Conservation (phyloP, 2,888 invertebrate species). For the Cephus rjabovi region DNA sequence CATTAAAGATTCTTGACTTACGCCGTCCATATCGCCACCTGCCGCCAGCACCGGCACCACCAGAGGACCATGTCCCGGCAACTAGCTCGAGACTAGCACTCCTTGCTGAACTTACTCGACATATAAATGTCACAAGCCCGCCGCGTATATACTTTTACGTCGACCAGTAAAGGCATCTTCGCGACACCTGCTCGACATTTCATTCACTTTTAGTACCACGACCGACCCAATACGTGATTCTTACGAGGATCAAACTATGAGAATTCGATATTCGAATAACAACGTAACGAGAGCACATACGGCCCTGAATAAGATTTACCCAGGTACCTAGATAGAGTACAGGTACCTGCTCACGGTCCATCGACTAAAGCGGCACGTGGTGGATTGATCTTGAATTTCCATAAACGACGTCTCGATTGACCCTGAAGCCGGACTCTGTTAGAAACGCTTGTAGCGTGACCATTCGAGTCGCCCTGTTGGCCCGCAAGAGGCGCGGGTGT, state of each 20-base stretch:
- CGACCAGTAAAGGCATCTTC: not conserved
- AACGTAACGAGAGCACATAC: not conserved
- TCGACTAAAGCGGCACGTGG: not conserved
- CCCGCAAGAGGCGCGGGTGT: not conserved
- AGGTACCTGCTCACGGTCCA: not conserved
- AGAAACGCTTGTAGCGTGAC: not conserved
- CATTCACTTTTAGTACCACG: not conserved
- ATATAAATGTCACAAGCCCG: not conserved
- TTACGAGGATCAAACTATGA: not conserved
- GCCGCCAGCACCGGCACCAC: conserved; percentile 11
- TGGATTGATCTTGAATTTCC: not conserved
- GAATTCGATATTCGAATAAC: not conserved
- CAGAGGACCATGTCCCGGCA: not conserved
- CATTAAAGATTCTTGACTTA: conserved; percentile 54
- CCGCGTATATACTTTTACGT: not conserved
- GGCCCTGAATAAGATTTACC: not conserved
- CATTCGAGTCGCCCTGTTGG: not conserved
- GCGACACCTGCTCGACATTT: not conserved
- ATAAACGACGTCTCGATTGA: conserved; percentile 1
- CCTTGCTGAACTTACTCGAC: not conserved
- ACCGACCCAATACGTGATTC: not conserved
- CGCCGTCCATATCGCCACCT: conserved; percentile 35
- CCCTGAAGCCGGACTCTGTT: not conserved
- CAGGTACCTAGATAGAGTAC: not conserved
- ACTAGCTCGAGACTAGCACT: not conserved